These are phyloP conservation scores for Acheta domesticus DNA, from an alignment of 2,888 invertebrate genomes.

Conservation along the genomic window DNA sequence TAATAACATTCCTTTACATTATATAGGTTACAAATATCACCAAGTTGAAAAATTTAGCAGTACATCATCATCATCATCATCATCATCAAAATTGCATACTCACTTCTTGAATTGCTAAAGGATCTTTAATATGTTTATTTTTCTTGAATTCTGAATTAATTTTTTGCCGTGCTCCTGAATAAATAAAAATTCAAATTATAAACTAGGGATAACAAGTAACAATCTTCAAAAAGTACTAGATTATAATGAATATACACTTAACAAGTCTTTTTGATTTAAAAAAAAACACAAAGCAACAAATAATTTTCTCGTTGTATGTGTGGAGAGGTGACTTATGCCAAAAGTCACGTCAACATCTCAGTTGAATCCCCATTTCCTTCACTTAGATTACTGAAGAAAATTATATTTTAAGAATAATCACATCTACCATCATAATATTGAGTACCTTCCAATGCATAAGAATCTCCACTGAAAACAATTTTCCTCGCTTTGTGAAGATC, in stretches of 20 bases:
- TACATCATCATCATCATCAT: not conserved
- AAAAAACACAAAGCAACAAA: too few species aligned
- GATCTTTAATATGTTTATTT: slow-evolving; percentile 60
- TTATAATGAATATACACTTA: not conserved
- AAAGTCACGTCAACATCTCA: too few species aligned
- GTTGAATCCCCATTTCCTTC: not conserved
- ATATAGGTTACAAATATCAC: not conserved
- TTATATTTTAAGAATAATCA: not conserved
- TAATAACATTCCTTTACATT: not conserved
- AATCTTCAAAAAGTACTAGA: not conserved
- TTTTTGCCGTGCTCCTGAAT: slow-evolving; percentile 59
- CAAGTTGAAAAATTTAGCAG: not conserved
- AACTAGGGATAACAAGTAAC: not conserved
- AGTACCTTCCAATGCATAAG: slow-evolving; percentile 54
- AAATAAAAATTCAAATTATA: slow-evolving; percentile 27
- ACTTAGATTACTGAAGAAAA: not conserved
- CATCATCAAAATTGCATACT: slow-evolving; percentile 29
- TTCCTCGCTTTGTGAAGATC: slow-evolving; percentile 66
- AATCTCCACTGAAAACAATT: slow-evolving; percentile 65
- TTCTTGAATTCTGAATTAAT: slow-evolving; percentile 74
- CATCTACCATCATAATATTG: not conserved
- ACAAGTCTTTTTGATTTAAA: too few species aligned
- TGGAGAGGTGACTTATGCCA: too few species aligned
- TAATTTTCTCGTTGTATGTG: too few species aligned
- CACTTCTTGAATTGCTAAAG: slow-evolving; percentile 62